Conservation (phyloP, 2,888 invertebrate species). For the Eugnorisma glareosa region DNA sequence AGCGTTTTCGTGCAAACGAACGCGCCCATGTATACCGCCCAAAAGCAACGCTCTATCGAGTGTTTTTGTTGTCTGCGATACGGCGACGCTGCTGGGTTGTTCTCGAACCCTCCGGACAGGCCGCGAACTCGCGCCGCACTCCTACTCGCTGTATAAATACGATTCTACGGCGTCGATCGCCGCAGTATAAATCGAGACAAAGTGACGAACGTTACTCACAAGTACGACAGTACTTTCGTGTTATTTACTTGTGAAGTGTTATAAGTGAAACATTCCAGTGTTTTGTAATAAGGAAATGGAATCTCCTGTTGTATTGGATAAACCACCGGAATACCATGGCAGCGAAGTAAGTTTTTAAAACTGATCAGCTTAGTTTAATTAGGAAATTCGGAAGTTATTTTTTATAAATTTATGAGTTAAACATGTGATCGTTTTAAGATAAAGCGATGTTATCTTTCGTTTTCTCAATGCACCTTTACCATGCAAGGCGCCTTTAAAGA, state of each 20-base stretch:
- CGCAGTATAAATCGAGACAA: constrained; percentile 83
- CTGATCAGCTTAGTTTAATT: constrained; percentile 11
- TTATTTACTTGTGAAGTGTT: constrained; percentile 79
- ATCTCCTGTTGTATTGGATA: constrained; percentile 91
- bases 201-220: constrained; percentile 74
- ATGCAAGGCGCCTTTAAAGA: constrained; percentile 7
- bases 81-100: constrained; percentile 50
- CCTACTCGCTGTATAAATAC: constrained; percentile 83
- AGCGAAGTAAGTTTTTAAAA: constrained; percentile 86
- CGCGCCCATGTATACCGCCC: constrained; percentile 56
- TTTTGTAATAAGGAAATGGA: constrained; percentile 85
- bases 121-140: constrained; percentile 80
- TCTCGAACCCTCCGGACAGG: constrained; percentile 72
- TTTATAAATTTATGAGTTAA: constrained; percentile 19
- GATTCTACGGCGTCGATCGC: constrained; percentile 70
- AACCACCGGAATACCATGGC: constrained; percentile 91
- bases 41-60: constrained; percentile 29
- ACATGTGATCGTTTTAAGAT: background rate
- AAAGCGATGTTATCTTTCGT: background rate
- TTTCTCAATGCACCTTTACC: constrained; percentile 25
- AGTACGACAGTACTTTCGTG: constrained; percentile 71
- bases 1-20: constrained; percentile 40
- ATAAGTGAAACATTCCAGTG: constrained; percentile 85
- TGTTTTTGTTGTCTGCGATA: constrained; percentile 47
- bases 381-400: background rate